phyloP scores from a whole-genome alignment of 2,113 vertebrate species.

The Corythoichthys haematopterus region DNA sequence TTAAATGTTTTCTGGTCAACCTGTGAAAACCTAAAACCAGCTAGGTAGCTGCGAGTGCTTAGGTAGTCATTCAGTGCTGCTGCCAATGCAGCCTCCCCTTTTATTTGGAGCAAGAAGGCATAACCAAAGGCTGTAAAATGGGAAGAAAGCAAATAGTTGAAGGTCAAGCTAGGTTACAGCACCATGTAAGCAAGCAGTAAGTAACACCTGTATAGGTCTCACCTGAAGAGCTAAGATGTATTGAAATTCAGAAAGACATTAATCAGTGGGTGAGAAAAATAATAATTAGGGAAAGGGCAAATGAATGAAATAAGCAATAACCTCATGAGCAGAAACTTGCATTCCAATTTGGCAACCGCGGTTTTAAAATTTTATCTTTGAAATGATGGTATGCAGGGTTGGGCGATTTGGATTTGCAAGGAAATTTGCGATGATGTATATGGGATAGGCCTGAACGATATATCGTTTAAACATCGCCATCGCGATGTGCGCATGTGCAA shows the following conservation, averaged over 20 bases:
- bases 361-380: neutral
- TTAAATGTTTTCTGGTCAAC: constrained; percentile 82
- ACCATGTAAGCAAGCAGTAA: constrained; percentile 1
- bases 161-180: constrained; percentile 20
- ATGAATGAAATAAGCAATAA: neutral
- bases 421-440: no score
- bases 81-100: constrained; percentile 78
- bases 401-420: no score
- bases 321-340: neutral
- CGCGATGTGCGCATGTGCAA: no score
- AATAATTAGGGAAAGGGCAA: neutral
- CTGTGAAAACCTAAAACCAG: constrained; percentile 84
- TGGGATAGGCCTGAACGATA: no score
- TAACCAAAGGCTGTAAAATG: constrained; percentile 87
- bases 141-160: constrained; percentile 70
- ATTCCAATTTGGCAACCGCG: neutral
- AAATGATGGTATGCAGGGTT: neutral
- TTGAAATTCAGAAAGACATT: neutral
- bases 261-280: neutral
- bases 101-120: constrained; percentile 85
- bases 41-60: constrained; percentile 90
- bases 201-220: neutral
- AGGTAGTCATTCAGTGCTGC: constrained; percentile 87
- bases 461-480: no score
- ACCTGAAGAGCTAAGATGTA: neutral